A percentile compares a stretch with the other conserved stretches of the same genome.
phyloP scores from a whole-genome alignment of 2,113 vertebrate genomes.

The Nothobranchius furzeri region DNA sequence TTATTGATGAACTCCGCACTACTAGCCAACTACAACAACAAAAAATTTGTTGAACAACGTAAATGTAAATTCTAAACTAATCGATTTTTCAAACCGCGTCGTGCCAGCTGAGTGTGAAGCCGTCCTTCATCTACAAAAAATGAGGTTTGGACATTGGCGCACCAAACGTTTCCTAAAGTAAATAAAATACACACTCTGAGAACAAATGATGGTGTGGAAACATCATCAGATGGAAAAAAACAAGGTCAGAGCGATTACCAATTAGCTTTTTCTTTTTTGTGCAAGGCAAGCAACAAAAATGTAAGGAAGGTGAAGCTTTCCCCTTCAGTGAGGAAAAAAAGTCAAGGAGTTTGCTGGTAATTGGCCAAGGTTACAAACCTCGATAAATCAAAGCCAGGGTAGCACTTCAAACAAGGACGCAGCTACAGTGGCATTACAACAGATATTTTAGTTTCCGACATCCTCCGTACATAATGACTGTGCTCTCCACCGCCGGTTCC shows the following conservation, averaged over 20 bases:
- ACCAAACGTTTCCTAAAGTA: conserved; percentile 42
- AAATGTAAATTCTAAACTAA: conserved; percentile 61
- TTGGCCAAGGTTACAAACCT: conserved; percentile 70
- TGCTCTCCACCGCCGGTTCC: conserved; percentile 14
- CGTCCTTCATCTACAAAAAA: conserved; percentile 60
- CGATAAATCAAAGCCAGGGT: conserved; percentile 63
- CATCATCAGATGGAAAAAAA: conserved; percentile 43
- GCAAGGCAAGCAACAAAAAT: conserved; percentile 63
- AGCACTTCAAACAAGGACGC: conserved; percentile 63
- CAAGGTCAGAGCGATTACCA: conserved; percentile 65
- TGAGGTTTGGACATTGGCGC: conserved; percentile 53
- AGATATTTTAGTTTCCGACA: conserved; percentile 22
- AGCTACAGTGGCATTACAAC: conserved; percentile 46
- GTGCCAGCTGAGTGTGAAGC: conserved; percentile 35
- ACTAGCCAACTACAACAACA: conserved; percentile 10
- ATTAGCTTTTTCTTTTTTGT: conserved; percentile 56
- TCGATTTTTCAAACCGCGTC: conserved; percentile 55
- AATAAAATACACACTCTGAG: conserved; percentile 48
- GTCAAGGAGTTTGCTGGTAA: conserved; percentile 45
- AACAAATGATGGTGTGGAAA: conserved; percentile 64
- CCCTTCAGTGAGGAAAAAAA: conserved; percentile 43
- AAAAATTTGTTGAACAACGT: conserved; percentile 51
- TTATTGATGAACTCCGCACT: conserved; percentile 56
- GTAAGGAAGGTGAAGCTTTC: conserved; percentile 9
- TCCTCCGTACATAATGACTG: conserved; percentile 26